phyloP scores from a whole-genome alignment of 2,888 invertebrate genomes.

The Slavum lentiscoides region DNA sequence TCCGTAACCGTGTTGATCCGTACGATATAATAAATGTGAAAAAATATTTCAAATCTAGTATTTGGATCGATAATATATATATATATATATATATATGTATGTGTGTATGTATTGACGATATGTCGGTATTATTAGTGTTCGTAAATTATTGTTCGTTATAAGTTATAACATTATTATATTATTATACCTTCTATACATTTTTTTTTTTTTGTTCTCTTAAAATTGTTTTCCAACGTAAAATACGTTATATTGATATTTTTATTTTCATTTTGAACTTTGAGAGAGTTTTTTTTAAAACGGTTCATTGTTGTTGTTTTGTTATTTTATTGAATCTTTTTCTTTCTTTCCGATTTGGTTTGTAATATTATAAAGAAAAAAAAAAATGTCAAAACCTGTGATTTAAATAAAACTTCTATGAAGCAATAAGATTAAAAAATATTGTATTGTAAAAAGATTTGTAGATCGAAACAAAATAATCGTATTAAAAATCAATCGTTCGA shows the following conservation, averaged over 20 bases:
- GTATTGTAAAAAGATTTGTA: slow-evolving; percentile 24
- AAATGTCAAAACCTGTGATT: slow-evolving; percentile 53
- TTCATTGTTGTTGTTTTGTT: neutral
- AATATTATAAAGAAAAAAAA: slow-evolving; percentile 25
- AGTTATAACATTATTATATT: slow-evolving; percentile 12
- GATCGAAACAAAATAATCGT: slow-evolving; percentile 16
- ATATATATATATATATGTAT: too few relatives aligned
- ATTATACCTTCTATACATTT: neutral
- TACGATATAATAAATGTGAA: too few relatives aligned
- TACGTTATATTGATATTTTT: slow-evolving; percentile 13
- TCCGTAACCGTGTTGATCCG: too few relatives aligned
- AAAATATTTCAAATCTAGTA: too few relatives aligned
- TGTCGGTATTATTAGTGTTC: slow-evolving; percentile 7
- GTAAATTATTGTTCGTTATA: slow-evolving; percentile 19
- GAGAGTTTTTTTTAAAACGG: too few relatives aligned
- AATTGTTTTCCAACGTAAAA: slow-evolving; percentile 24
- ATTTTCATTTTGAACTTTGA: neutral
- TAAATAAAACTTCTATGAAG: slow-evolving; percentile 51
- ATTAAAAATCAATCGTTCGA: slow-evolving; percentile 16
- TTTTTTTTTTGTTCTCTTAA: neutral
- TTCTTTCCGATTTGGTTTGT: slow-evolving; percentile 39
- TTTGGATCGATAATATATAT: too few relatives aligned
- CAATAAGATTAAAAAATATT: slow-evolving; percentile 36
- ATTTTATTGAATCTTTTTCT: slow-evolving; percentile 24
- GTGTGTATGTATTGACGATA: neutral